Percentiles rank a stretch among this genome's conserved stretches.
Conservation (phyloP, 2,797 vertebrate genomes). For the Gallirallus australis region DNA sequence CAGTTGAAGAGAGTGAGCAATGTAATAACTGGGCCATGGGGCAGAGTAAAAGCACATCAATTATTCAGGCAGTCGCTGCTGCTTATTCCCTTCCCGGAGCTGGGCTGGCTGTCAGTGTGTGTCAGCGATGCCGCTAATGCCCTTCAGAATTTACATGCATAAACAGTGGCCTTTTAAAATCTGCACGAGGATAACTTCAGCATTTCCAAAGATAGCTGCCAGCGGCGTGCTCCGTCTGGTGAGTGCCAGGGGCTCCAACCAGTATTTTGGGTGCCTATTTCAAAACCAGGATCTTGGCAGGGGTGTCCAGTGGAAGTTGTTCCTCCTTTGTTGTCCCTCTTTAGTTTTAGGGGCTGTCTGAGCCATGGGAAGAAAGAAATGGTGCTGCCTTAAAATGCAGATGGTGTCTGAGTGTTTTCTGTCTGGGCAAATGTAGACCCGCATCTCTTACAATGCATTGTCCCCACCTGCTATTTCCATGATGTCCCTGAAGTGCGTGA, state of each 20-base stretch:
- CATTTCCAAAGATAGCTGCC: conserved; percentile 34
- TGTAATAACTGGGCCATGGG: conserved; percentile 63
- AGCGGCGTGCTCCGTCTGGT: neutral
- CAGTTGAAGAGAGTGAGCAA: conserved; percentile 61
- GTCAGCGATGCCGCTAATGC: conserved; percentile 69
- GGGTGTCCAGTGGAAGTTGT: fast-evolving
- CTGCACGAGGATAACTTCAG: conserved; percentile 44
- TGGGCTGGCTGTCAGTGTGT: conserved; percentile 70
- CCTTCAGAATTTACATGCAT: conserved; percentile 75
- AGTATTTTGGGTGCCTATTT: neutral
- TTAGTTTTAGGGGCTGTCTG: neutral
- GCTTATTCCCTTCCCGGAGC: conserved; percentile 68
- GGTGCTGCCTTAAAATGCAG: neutral
- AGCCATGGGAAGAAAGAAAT: neutral
- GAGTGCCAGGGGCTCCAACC: fast-evolving
- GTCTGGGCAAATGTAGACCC: neutral
- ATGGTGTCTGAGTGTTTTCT: neutral
- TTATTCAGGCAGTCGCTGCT: conserved; percentile 71
- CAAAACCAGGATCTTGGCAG: neutral
- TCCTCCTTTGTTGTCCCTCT: neutral
- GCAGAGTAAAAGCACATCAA: conserved; percentile 69
- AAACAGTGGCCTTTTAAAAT: conserved; percentile 73
- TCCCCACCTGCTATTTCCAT: neutral
- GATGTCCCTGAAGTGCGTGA: fast-evolving
- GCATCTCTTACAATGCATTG: neutral